Percentiles rank a stretch among this genome's conserved stretches.
These are phyloP conservation scores for Halichondria panicea DNA, from an alignment of 37 sponge, comb jelly and placozoan genomes.

Conservation along the genomic window DNA sequence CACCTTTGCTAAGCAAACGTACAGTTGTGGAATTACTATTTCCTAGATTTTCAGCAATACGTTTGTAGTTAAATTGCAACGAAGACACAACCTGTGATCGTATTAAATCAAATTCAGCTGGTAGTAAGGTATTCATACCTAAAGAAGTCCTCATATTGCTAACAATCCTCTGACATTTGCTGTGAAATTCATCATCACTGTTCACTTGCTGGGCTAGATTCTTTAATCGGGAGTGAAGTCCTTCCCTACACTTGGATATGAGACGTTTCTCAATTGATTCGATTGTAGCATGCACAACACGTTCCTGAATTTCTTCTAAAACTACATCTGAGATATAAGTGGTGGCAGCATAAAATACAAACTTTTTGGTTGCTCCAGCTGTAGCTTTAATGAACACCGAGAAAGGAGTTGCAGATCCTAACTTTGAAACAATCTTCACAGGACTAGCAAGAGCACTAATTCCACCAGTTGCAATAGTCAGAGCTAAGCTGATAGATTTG, in stretches of 20 bases:
- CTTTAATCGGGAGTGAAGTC: neutral
- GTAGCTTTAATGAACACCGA: neutral
- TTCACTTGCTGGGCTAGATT: neutral
- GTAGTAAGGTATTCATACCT: neutral
- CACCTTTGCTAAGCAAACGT: no score
- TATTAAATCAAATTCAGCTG: neutral
- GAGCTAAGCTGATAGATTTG: constrained; percentile 14
- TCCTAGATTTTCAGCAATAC: neutral
- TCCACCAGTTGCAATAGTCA: constrained; percentile 1
- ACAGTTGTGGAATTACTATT: no score
- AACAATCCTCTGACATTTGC: neutral
- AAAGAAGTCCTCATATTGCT: neutral
- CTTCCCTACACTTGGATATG: neutral
- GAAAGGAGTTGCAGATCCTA: constrained; percentile 1
- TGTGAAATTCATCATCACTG: neutral
- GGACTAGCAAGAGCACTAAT: neutral
- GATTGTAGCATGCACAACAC: neutral
- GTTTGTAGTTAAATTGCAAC: neutral
- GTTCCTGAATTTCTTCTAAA: constrained; percentile 5
- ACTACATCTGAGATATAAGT: constrained; percentile 2
- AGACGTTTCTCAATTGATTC: neutral
- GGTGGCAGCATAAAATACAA: neutral
- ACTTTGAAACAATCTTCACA: neutral
- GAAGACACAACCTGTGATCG: neutral
- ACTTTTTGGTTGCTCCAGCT: neutral